Percentiles rank a stretch among this genome's conserved stretches.
phyloP scores from a whole-genome alignment of 2,797 vertebrate genomes.

The Premnoplex brunnescens region DNA sequence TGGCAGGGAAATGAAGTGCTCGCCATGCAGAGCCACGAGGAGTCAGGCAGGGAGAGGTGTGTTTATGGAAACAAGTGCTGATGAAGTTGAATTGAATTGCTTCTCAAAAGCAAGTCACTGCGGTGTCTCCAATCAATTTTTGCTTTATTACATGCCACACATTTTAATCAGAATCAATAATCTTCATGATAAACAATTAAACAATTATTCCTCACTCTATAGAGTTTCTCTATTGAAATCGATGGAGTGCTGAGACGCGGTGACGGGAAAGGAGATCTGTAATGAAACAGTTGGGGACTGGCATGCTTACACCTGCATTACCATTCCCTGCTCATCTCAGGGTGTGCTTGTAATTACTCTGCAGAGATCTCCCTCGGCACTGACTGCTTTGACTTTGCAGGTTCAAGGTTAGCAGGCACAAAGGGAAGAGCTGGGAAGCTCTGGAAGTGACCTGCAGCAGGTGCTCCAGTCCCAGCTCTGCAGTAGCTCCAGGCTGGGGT shows the following conservation, averaged over 20 bases:
- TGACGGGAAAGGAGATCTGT: not conserved
- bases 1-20: not conserved
- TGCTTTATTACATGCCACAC: slow-evolving; percentile 73
- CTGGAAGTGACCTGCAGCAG: not conserved
- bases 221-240: slow-evolving; percentile 73
- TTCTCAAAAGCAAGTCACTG: slow-evolving; percentile 48
- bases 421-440: not conserved
- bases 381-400: not conserved
- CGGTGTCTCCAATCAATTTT: slow-evolving; percentile 59
- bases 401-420: not conserved
- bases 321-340: not conserved
- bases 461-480: not conserved
- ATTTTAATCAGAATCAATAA: slow-evolving; percentile 80
- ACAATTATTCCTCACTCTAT: slow-evolving; percentile 78
- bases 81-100: slow-evolving; percentile 78
- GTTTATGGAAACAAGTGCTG: slow-evolving; percentile 45
- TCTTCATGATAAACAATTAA: slow-evolving; percentile 80
- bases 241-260: slow-evolving; percentile 21
- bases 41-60: not conserved
- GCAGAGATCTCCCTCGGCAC: not conserved
- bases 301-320: not conserved
- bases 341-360: not conserved
- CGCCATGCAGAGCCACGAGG: not conserved
- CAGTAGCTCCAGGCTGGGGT: not conserved
- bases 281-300: not conserved